Base-by-base conservation (phyloP, 92 coral and sea anemone genomes). In the Bergia sp. region DNA sequence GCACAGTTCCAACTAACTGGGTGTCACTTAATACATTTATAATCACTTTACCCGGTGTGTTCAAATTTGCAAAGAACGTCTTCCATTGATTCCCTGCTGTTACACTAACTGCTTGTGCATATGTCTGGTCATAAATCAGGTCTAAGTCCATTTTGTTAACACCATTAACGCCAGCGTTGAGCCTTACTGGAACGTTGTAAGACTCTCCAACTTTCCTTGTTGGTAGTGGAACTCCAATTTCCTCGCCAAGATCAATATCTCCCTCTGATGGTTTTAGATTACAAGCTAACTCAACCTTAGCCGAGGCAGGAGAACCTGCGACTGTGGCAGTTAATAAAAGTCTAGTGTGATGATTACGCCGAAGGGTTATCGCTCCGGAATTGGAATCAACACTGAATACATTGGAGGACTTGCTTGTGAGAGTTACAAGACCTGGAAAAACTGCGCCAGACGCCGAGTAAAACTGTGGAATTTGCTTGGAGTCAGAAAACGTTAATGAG, bases 231-330 rank as follows among this genome's bases (percentile, higher is more conserved):
- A 84, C 3, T n/a, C 93, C 93, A 8, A 39, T n/a, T 5, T 88
- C 86, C 44, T 88, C 86, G 16, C 93, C 93, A 11, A 91, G 81
- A 69, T 91, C 93, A 66, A 88, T 66, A 57, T 91, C 93, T 13
- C 91, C 91, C 49, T 81, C 55, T 7, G 65, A 84, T 2, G 93
- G 93, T 41, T 82, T 79, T 12, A 91, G 93, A 57, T 91, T 91
- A 42, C 93, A 91, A 47, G 89, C 85, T 13, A 91, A 75, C 23
- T 47, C 73, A 44, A 88, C 15, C 1, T 44, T 40, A 11, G 89
- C 86, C 15, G 69, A 88, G 23, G 75, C 91, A 86, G 80, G 9
- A 65, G 93, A 88, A 49, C 79, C 86, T 41, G 89, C 91, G 5
- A 82, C 86, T 43, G 91, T 76, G 7, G 91, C 91, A 12, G 86